Evolutionary conservation across 2,113 vertebrate genomes (phyloP).

Genomic region (Apus apus): DNA sequence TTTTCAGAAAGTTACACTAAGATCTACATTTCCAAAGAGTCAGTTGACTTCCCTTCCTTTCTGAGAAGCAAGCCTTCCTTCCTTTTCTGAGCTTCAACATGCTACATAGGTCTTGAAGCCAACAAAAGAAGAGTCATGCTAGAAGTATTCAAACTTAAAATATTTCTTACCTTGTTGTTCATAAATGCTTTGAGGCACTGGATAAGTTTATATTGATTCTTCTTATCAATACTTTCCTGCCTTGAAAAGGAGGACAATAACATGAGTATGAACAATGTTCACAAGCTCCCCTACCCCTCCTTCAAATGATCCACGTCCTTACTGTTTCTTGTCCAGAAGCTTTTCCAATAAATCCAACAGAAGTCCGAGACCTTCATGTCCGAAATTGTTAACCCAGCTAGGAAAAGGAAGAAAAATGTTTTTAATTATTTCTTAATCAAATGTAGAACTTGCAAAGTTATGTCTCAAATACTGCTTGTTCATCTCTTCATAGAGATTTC

Average conservation of each 20-base stretch:
- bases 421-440: not conserved
- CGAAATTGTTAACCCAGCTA: slow-evolving; percentile 99
- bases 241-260: slow-evolving; percentile 69
- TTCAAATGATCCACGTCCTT: slow-evolving; percentile 63
- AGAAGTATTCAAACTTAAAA: not conserved
- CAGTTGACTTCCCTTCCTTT: not conserved
- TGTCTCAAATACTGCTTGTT: not conserved
- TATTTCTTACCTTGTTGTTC: slow-evolving; percentile 95
- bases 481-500: not conserved
- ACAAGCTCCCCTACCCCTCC: not conserved
- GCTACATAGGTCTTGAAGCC: not conserved
- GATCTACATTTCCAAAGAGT: not conserved
- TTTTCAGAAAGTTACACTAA: not conserved
- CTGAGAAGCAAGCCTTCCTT: not conserved
- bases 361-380: slow-evolving; percentile 94
- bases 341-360: slow-evolving; percentile 92
- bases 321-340: slow-evolving; percentile 97
- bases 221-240: slow-evolving; percentile 94
- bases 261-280: not conserved
- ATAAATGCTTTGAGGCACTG: slow-evolving; percentile 99
- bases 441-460: not conserved
- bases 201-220: slow-evolving; percentile 97
- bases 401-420: not conserved
- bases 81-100: not conserved
- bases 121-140: not conserved